These are phyloP conservation scores for Parelbella ahira DNA, from an alignment of 2,888 invertebrate genomes.

Conservation along the genomic window DNA sequence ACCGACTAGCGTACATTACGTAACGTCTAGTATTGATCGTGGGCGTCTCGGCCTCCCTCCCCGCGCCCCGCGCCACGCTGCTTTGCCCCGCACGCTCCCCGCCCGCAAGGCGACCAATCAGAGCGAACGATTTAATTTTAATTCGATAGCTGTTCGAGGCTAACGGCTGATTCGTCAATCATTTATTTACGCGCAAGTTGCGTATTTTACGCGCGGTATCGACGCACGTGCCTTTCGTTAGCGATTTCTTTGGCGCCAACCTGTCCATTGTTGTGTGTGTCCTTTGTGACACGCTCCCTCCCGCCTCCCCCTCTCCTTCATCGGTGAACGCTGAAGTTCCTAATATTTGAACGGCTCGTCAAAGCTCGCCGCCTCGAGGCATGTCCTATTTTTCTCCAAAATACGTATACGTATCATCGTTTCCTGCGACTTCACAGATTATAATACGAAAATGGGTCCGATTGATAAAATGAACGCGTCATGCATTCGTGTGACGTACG, in stretches of 20 bases:
- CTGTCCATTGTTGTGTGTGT: conserved; percentile 1
- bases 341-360: no score
- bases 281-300: conserved; percentile 7
- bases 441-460: no score
- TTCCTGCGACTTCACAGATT: no score
- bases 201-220: conserved; percentile 25
- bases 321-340: no score
- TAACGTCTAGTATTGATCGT: conserved; percentile 72
- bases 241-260: conserved; percentile 13
- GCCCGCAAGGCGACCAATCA: no score
- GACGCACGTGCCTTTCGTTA: conserved; percentile 23
- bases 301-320: no score
- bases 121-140: conserved; percentile 65
- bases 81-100: no score
- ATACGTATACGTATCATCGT: no score
- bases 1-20: conserved; percentile 50
- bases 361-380: no score
- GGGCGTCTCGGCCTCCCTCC: conserved; percentile 24
- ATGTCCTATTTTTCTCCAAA: no score
- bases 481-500: no score
- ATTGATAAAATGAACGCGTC: no score
- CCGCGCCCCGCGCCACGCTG: conserved; percentile 33
- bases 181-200: conserved; percentile 28
- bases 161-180: conserved; percentile 59
- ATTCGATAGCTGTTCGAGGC: conserved; percentile 62